phyloP scores from a whole-genome alignment of 2,888 invertebrate genomes.

The Agrochola lychnidis region DNA sequence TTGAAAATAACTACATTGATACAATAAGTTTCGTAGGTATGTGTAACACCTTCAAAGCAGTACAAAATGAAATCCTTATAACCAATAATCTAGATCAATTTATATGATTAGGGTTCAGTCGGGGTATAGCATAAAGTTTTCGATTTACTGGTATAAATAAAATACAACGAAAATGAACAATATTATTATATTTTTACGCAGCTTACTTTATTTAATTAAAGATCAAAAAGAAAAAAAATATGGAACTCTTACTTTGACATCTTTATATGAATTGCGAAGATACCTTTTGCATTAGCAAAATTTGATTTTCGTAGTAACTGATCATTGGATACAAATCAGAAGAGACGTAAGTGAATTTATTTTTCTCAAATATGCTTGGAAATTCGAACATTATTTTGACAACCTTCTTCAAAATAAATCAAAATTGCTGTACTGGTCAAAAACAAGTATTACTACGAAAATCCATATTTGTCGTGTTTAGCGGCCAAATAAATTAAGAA shows the following conservation, averaged over 20 bases:
- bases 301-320: slow-evolving; percentile 26
- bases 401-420: too few species aligned
- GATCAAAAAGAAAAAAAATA: slow-evolving; percentile 27
- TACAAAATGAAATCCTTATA: slow-evolving; percentile 16
- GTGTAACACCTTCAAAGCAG: neutral
- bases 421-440: too few species aligned
- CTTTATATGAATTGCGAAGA: slow-evolving; percentile 17
- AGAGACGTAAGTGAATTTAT: slow-evolving; percentile 2
- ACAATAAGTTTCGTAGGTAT: neutral
- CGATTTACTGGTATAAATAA: slow-evolving; percentile 26
- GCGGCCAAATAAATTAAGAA: too few species aligned
- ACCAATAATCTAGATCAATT: slow-evolving; percentile 29
- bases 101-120: slow-evolving; percentile 30
- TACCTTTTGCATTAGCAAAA: slow-evolving; percentile 33
- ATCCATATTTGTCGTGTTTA: too few species aligned
- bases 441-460: too few species aligned
- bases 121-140: slow-evolving; percentile 14
- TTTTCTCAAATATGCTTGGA: neutral
- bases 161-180: slow-evolving; percentile 27
- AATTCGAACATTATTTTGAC: too few species aligned
- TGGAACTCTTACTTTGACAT: slow-evolving; percentile 2
- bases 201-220: slow-evolving; percentile 46
- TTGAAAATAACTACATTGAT: neutral
- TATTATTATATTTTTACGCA: slow-evolving; percentile 20
- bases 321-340: neutral